Base-by-base conservation (phyloP, 1,140 invertebrate species). In the Saxidomus purpurata region DNA sequence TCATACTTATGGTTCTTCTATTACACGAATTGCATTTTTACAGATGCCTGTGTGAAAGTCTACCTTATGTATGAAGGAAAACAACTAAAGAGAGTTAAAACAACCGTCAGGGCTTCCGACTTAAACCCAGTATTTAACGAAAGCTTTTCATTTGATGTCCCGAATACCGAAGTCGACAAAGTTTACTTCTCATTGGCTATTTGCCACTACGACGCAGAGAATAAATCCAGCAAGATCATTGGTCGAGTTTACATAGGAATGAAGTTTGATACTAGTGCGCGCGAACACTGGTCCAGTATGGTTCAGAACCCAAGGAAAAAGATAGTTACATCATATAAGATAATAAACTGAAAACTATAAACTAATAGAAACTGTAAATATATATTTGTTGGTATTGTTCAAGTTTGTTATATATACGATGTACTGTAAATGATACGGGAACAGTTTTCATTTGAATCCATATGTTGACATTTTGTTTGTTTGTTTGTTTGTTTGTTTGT, bases 161-260 rank as follows among this genome's bases (percentile, higher is more conserved):
- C 96, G 13, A 92, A 94, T 25, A 96, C 97, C 25, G 97, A 98
- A 93, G 97, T 98, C 38, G 97, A 98, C 91, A 98, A 98, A 89
- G 97, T 98, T 90, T 97, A 97, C 86, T 96, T 98, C 43, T 98
- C 98, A 94, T 97, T 99, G 1, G 98, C 98, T 96, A 98, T 99
- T 31, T 99, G 99, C 98, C 98, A 99, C 95, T 98, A 63, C 59
- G 49, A 89, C 61, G 89, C 76, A 49, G 69, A 89, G 55, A 76
- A 63, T 36, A 76, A 74, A 61, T 80, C 55, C n/a, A 90, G 86
- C 19, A 91, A 87, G 47, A 76, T 93, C 52, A 81, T 94, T 67
- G 93, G 93, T 86, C 92, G 93, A 31, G 40, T 92, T n/a, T 94
- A 94, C 63, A 79, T 92, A 28, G 93, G 93, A 11, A 81, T 90